Percentiles rank a stretch among this genome's conserved stretches.
These are phyloP conservation scores for Lumbricus terrestris DNA, from an alignment of 2,888 invertebrate genomes.

Conservation along the genomic window DNA sequence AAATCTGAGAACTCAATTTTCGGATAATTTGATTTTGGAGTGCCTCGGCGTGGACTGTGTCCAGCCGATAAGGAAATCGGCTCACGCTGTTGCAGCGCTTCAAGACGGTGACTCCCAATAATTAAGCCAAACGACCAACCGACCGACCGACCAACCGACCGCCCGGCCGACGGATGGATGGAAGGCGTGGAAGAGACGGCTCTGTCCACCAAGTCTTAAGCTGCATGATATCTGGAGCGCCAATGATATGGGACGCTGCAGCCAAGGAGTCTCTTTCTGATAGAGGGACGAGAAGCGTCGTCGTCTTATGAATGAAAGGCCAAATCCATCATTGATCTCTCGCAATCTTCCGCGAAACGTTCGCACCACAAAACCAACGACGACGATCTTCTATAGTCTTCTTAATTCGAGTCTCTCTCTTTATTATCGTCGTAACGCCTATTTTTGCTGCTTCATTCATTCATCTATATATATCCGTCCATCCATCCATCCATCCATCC, in stretches of 20 bases:
- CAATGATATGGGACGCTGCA: background rate
- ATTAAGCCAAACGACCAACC: background rate
- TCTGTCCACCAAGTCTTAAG: background rate
- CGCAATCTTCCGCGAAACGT: background rate
- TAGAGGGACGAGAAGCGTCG: background rate
- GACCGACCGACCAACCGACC: no score
- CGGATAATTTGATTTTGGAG: constrained; percentile 3
- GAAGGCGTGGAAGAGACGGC: background rate
- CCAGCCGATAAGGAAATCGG: background rate
- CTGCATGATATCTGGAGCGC: background rate
- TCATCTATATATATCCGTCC: background rate
- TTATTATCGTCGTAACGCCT: background rate
- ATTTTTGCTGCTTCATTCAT: no score
- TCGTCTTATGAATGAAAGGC: no score
- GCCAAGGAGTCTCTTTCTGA: background rate
- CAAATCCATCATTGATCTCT: background rate
- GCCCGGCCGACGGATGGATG: background rate
- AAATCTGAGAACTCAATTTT: background rate
- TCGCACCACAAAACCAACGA: background rate
- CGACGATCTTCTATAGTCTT: no score
- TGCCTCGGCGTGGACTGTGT: background rate
- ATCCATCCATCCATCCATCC: background rate
- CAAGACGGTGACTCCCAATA: background rate
- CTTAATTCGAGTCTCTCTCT: background rate
- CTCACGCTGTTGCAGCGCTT: background rate